A percentile compares a stretch with the other conserved stretches of the same genome.
phyloP scores from a whole-genome alignment of 2,888 invertebrate species.

The Crocallis elinguaria region DNA sequence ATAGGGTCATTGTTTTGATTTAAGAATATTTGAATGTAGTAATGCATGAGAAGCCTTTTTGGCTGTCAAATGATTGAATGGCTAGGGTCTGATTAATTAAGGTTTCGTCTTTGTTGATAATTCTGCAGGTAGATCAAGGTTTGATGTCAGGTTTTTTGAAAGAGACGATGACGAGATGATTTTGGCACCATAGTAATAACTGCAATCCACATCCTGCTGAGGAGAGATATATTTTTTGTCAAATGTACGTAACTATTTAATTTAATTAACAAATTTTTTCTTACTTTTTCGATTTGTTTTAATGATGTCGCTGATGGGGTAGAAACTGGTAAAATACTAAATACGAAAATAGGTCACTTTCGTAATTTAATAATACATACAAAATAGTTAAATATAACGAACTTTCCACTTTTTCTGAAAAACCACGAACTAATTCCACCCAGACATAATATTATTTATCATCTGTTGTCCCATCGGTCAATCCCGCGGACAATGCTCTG shows the following conservation, averaged over 20 bases:
- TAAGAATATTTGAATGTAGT: slow-evolving; percentile 18
- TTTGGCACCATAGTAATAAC: too few species aligned
- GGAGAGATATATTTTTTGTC: too few species aligned
- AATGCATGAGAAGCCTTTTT: slow-evolving; percentile 18
- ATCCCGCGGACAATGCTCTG: slow-evolving; percentile 43
- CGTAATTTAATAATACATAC: not conserved
- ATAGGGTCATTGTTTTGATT: slow-evolving; percentile 45
- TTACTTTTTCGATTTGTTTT: too few species aligned
- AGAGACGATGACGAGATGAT: too few species aligned
- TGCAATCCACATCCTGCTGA: too few species aligned
- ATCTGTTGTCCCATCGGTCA: slow-evolving; percentile 55
- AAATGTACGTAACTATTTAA: too few species aligned
- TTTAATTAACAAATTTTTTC: too few species aligned
- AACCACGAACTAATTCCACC: slow-evolving; percentile 33
- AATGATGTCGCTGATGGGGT: too few species aligned
- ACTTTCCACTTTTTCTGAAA: slow-evolving; percentile 15
- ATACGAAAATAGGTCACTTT: too few species aligned
- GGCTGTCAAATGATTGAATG: slow-evolving; percentile 20
- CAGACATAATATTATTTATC: slow-evolving; percentile 46
- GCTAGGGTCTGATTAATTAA: slow-evolving; percentile 22
- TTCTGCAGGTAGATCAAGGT: not conserved
- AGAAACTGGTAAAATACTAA: too few species aligned
- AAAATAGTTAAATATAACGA: too few species aligned
- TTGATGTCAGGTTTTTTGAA: not conserved
- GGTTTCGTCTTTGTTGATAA: slow-evolving; percentile 4